Evolutionary conservation across 2,888 invertebrate species (phyloP), one percentile per base, ranked within the genome.

Genomic region (Parnassius apollo): DNA sequence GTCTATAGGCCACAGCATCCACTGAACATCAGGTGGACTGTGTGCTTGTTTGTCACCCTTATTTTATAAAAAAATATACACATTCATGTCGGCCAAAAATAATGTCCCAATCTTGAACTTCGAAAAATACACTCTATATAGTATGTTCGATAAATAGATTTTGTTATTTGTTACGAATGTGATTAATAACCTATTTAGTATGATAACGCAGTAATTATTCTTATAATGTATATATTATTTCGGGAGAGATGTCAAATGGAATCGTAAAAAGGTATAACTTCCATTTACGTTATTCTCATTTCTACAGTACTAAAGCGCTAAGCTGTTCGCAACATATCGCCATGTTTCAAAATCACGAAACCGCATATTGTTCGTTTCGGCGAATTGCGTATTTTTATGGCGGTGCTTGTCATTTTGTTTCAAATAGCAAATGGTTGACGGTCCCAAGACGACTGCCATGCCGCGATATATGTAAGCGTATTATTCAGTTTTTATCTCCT

Each of bases 401-500:
- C 75, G 69, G 71, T 71, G 75, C 68, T 76, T 76, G 76, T 76
- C 76, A 73, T 76, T 35, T 78, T 77, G 75, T 75, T 75, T 77
- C 80, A 82, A 84, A 88, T 85, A 83, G 83, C 81, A 85, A 85
- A 85, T 83, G 82, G 84, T 85, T 81, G 82, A 77, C 79, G 75
- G 75, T 86, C 84, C 81, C 85, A 71, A 81, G 82, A 78, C 81
- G 81, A 81, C 81, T 77, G 75, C 82, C 78, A 78, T 80, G 81
- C 82, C 81, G 75, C 77, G 75, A 82, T 81, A 86, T 82, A 80
- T 83, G 80, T 81, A 79, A 75, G 79, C 76, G 83, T 88, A 87
- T 86, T 85, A 86, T 87, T 84, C 84, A 81, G 82, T 88, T 87
- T 86, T 83, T 81, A 82, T 80, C 54, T 81, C 80, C 81, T 77